These are phyloP conservation scores for Callimorpha dominula DNA, from an alignment of 2,888 invertebrate species.

Conservation along the genomic window DNA sequence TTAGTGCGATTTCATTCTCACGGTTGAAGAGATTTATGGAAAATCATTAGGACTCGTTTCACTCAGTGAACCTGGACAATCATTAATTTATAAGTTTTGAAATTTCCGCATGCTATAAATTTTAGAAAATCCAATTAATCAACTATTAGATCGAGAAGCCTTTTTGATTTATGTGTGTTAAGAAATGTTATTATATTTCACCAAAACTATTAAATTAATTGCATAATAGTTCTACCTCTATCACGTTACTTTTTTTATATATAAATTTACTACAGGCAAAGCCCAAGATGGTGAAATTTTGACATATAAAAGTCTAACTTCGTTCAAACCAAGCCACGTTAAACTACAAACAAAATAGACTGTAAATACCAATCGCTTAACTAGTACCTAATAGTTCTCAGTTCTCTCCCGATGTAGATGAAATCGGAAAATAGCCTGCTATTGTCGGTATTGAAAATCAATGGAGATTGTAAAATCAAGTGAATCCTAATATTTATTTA, in stretches of 20 bases:
- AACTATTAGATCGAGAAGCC: background rate
- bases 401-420: background rate
- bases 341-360: conserved; percentile 1
- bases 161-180: background rate
- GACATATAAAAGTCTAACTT: background rate
- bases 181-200: background rate
- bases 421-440: conserved; percentile 8
- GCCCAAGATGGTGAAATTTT: background rate
- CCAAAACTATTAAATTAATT: no score
- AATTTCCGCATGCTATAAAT: background rate
- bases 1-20: background rate
- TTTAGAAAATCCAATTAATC: background rate
- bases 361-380: background rate
- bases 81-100: background rate
- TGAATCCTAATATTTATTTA: conserved; percentile 24
- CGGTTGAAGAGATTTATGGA: background rate
- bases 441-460: conserved; percentile 10
- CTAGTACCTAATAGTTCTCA: conserved; percentile 3
- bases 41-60: background rate
- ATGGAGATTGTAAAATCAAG: conserved; percentile 6
- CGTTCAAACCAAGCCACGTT: background rate
- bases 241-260: background rate
- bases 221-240: background rate
- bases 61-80: background rate
- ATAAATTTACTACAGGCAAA: background rate